phyloP scores from a whole-genome alignment of 2,888 invertebrate species.

The Ophraella communa region DNA sequence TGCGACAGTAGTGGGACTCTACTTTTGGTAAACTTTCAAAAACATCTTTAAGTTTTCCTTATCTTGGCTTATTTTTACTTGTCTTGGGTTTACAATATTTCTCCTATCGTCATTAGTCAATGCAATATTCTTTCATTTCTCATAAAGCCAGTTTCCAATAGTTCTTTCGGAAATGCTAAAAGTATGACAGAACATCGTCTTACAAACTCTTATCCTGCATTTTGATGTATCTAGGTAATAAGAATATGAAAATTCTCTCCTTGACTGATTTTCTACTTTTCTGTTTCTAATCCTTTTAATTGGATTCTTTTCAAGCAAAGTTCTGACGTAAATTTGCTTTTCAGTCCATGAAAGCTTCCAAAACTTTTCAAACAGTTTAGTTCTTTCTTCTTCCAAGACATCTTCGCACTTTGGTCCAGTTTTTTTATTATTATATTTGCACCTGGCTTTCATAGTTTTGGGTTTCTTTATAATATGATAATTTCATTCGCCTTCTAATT shows the following conservation, averaged over 20 bases:
- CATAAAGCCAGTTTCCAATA: not conserved
- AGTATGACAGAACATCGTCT: conserved; percentile 26
- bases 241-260: conserved; percentile 15
- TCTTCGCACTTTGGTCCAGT: conserved; percentile 1
- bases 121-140: not conserved
- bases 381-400: not conserved
- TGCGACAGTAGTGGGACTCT: conserved; percentile 9
- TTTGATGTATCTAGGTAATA: conserved; percentile 19
- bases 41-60: no score
- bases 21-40: no score
- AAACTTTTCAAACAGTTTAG: not conserved
- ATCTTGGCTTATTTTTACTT: conserved; percentile 8
- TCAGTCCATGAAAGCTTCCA: conserved; percentile 1
- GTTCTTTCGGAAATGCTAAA: conserved; percentile 1
- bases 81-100: conserved; percentile 2
- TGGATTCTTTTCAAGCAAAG: conserved; percentile 3
- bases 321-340: not conserved
- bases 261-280: conserved; percentile 10
- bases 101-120: not conserved
- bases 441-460: not conserved
- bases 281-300: conserved; percentile 9
- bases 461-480: not conserved
- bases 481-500: not conserved
- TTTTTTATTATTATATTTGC: conserved; percentile 2
- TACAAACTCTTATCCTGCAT: conserved; percentile 22